Evolutionary conservation across 2,888 invertebrate species (phyloP).

Genomic region (Epirrita christyi): DNA sequence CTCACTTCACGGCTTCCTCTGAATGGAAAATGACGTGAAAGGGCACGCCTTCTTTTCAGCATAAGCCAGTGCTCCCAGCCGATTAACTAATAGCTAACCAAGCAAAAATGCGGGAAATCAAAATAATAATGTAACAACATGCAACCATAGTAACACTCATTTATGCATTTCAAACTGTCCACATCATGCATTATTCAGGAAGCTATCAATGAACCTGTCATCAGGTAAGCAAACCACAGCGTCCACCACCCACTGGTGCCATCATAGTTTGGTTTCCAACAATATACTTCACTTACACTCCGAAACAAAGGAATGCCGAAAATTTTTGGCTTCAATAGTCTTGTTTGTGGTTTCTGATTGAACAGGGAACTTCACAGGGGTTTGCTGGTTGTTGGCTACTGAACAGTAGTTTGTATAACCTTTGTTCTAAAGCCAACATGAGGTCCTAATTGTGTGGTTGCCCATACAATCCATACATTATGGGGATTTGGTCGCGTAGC

Average conservation of each 20-base stretch:
- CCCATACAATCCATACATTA: conserved; percentile 63
- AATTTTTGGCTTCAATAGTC: conserved; percentile 54
- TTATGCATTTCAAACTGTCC: conserved; percentile 5
- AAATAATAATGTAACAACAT: no score
- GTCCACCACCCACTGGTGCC: conserved; percentile 74
- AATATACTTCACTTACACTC: conserved; percentile 50
- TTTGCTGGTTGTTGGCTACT: conserved; percentile 56
- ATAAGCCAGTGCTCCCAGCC: no score
- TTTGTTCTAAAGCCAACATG: conserved; percentile 74
- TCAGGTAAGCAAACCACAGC: conserved; percentile 54
- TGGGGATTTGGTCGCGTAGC: conserved; percentile 52
- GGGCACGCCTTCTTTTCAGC: no score
- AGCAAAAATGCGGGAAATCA: no score
- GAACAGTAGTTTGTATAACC: conserved; percentile 64
- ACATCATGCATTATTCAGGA: conserved; percentile 48
- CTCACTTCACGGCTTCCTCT: no score
- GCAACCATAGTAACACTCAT: no score
- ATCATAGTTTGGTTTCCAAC: conserved; percentile 76
- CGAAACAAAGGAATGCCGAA: conserved; percentile 59
- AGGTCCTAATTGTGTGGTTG: conserved; percentile 70
- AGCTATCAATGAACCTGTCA: conserved; percentile 77
- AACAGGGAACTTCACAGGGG: conserved; percentile 61
- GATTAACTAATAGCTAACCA: no score
- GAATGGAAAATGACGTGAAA: no score
- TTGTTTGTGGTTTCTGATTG: conserved; percentile 78